These are phyloP conservation scores for Abrostola triplasia DNA, from an alignment of 2,888 invertebrate species.

Conservation along the genomic window DNA sequence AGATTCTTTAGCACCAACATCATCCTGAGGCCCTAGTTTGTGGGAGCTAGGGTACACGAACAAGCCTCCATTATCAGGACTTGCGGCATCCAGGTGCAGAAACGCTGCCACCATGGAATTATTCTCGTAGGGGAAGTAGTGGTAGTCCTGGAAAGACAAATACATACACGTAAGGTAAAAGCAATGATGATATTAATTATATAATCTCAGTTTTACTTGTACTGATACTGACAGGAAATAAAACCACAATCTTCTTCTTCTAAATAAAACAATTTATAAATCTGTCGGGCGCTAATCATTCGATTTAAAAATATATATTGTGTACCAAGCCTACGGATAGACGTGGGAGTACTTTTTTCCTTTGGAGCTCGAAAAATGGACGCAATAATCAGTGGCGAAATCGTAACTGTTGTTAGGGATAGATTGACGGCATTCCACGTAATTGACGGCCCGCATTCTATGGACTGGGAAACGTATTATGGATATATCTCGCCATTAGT, in stretches of 20 bases:
- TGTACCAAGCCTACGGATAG: background rate
- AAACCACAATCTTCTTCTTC: too few species aligned
- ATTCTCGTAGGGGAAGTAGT: slow-evolving; percentile 88
- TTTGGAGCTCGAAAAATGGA: slow-evolving; percentile 3
- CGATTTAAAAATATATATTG: background rate
- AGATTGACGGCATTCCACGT: slow-evolving; percentile 3
- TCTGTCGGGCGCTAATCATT: background rate
- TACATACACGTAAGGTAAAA: too few species aligned
- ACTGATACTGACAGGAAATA: too few species aligned
- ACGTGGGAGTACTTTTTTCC: slow-evolving; percentile 3
- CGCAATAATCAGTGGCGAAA: slow-evolving; percentile 5
- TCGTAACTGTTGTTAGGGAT: slow-evolving; percentile 4
- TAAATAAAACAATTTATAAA: background rate
- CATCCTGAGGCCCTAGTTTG: slow-evolving; percentile 86
- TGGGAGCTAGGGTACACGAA: slow-evolving; percentile 89
- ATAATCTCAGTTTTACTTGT: too few species aligned
- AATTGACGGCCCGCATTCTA: slow-evolving; percentile 4
- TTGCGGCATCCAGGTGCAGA: slow-evolving; percentile 87
- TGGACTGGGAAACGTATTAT: background rate
- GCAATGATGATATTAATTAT: too few species aligned
- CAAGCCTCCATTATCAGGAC: slow-evolving; percentile 88
- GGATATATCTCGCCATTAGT: background rate
- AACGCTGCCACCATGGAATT: slow-evolving; percentile 89
- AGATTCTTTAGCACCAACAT: slow-evolving; percentile 80
- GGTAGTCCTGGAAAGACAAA: slow-evolving; percentile 83